These are phyloP conservation scores for Gopherus evgoodei DNA, from an alignment of 2,113 vertebrate species.

Conservation along the genomic window DNA sequence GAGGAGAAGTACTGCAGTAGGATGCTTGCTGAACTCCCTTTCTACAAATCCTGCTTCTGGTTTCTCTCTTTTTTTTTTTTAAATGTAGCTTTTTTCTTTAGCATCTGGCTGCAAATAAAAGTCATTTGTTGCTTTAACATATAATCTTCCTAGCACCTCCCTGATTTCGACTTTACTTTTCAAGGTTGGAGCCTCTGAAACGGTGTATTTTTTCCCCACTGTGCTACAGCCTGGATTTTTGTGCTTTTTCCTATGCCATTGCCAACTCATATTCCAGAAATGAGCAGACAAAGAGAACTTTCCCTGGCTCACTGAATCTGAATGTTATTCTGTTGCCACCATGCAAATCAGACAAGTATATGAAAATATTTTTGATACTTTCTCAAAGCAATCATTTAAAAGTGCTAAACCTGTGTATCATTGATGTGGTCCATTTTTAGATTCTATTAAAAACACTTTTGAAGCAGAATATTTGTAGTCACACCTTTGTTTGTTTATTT, in stretches of 20 bases:
- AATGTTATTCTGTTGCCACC: slow-evolving; percentile 12
- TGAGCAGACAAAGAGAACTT: slow-evolving; percentile 11
- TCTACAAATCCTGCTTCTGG: not conserved
- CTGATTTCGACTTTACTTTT: not conserved
- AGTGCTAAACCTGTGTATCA: not conserved
- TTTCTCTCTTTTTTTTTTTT: not conserved
- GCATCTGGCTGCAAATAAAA: not conserved
- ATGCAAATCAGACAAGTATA: not conserved
- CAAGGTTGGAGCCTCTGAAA: not conserved
- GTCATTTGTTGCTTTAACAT: not conserved
- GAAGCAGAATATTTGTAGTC: not conserved
- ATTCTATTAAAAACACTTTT: not conserved
- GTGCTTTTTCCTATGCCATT: not conserved
- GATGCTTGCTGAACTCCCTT: fast-evolving
- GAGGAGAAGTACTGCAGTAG: not conserved
- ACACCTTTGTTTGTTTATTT: not conserved
- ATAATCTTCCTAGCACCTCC: not conserved
- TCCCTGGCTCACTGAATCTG: slow-evolving; percentile 27
- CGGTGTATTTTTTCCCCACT: not conserved
- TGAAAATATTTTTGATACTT: not conserved
- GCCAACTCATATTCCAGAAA: not conserved
- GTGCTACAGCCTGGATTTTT: not conserved
- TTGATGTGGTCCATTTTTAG: not conserved
- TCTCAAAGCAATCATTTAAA: not conserved
- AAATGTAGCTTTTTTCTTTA: not conserved